Base-by-base conservation (phyloP, 2,888 invertebrate species). In the Leptopilina syphax region DNA sequence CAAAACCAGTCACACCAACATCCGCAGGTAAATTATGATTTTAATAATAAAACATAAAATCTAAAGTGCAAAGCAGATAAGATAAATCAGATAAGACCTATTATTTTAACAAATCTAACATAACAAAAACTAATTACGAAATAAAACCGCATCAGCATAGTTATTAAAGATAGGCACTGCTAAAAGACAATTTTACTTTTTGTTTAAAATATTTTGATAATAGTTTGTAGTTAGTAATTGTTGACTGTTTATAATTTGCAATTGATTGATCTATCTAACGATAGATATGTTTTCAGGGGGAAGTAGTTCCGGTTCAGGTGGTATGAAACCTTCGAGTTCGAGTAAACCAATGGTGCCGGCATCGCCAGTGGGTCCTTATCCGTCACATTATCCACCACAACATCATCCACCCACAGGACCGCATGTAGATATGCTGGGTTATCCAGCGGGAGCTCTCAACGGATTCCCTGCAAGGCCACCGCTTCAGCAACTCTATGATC, bases 1-100 rank as follows among this genome's bases (percentile, higher is more conserved):
- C 97, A 13, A 98, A 98, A 93, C 96, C 97, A 7, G 96, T 96
- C 82, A 97, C 97, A 63, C 97, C 97, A 4, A 97, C 97, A 24
- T 95, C 94, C 79, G 94, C 93, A 27, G 93, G 94, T 91, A 85
- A 50, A 88, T 85, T 9, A n/a, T 76, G 6, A 3, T 77, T 41
- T 13, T n/a, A 57, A 34, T 27, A 27, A 27, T 27, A 27, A 34
- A 34, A 34, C 4, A 3, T 34, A 18, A 18, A 18, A 18, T 18
- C 18, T 18, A 18, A 18, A 18, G 18, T 18, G 18, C 18, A 18
- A 18, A 18, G 18, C 18, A 18, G 18, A 18, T 18, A 18, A 18
- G 18, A 18, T 18, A 18, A 18, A 18, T 18, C 18, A 18, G 18
- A 18, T 18, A 18, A 18, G 18, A 18, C 18, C 18, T 18, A 18